These are phyloP conservation scores for Chirona hameri DNA, from an alignment of 2,888 invertebrate species.

Conservation along the genomic window DNA sequence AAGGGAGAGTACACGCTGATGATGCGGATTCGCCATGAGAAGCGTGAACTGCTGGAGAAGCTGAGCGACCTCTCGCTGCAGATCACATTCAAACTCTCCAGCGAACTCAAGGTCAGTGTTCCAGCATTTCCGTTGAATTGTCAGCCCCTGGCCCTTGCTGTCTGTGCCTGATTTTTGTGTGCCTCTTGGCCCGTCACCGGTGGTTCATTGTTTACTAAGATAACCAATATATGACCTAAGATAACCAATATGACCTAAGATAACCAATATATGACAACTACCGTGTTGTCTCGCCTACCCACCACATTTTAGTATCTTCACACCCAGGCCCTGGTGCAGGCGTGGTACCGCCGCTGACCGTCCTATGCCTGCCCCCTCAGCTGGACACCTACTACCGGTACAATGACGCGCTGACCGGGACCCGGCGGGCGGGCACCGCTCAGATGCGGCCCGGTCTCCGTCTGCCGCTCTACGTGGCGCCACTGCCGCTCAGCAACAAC, in stretches of 20 bases:
- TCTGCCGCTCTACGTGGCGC: slow-evolving; percentile 73
- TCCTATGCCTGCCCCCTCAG: slow-evolving; percentile 25
- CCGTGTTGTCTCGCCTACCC: too few species aligned
- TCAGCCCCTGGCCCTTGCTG: too few species aligned
- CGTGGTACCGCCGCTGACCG: too few species aligned
- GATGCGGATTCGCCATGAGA: slow-evolving; percentile 87
- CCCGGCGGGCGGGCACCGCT: slow-evolving; percentile 68
- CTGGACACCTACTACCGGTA: slow-evolving; percentile 59
- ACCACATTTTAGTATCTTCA: too few species aligned
- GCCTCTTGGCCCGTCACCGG: too few species aligned
- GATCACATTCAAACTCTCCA: slow-evolving; percentile 58
- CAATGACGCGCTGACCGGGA: slow-evolving; percentile 66
- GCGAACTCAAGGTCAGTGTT: slow-evolving; percentile 64
- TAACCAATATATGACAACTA: too few species aligned
- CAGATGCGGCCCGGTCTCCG: slow-evolving; percentile 56
- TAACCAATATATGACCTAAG: too few species aligned
- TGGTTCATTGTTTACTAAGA: too few species aligned
- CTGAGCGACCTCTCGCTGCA: slow-evolving; percentile 66
- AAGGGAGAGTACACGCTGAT: slow-evolving; percentile 90
- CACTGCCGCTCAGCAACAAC: slow-evolving; percentile 45
- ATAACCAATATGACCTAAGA: too few species aligned
- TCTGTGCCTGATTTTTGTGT: too few species aligned
- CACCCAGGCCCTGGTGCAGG: too few species aligned
- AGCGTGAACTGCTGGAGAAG: slow-evolving; percentile 75
- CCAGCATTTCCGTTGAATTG: too few species aligned